Conservation (phyloP, 2,797 vertebrate genomes). For the Hippopotamyrus pictus region DNA sequence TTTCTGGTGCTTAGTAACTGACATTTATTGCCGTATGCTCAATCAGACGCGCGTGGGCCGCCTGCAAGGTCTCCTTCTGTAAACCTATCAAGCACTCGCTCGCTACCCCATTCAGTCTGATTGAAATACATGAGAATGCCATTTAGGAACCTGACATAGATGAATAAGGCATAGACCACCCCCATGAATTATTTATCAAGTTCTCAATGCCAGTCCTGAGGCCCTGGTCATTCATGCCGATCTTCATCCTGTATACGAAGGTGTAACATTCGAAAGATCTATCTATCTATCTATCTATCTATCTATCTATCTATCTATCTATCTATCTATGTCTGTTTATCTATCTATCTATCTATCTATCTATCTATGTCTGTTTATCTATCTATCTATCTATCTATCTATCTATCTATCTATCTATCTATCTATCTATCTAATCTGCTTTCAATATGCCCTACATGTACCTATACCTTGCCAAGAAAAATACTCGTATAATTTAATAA, state of each 20-base stretch:
- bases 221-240: not conserved
- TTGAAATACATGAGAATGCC: conserved; percentile 7
- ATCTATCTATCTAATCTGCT: not conserved
- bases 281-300: not conserved
- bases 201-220: not conserved
- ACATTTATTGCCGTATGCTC: not conserved
- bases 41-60: not conserved
- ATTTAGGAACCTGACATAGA: not conserved
- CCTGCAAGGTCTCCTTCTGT: conserved; percentile 1
- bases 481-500: not conserved
- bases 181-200: conserved; percentile 1
- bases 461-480: not conserved
- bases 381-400: not conserved
- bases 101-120: not conserved
- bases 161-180: conserved; percentile 1
- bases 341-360: not conserved
- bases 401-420: not conserved
- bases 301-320: not conserved
- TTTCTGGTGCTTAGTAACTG: not conserved
- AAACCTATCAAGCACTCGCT: not conserved
- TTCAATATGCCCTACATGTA: not conserved
- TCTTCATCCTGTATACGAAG: not conserved
- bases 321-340: not conserved
- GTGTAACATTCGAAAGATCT: not conserved
- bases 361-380: not conserved